Evolutionary conservation across 2,797 vertebrate species (phyloP), one percentile per base, ranked within the genome.

Genomic region (Channallabes apus): DNA sequence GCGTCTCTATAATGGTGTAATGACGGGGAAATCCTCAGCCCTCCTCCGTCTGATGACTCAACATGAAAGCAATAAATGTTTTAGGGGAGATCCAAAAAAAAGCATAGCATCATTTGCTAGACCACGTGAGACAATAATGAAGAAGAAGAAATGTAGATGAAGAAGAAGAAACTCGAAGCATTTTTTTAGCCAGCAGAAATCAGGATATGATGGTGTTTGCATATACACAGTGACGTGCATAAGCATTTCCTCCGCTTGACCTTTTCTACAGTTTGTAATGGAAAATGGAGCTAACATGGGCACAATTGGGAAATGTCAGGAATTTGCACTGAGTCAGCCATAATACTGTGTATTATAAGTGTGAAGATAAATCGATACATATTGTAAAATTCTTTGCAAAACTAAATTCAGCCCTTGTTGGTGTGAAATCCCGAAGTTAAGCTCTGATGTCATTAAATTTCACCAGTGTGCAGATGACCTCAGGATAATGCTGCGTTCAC

Each of bases 21-120:
- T 56, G 32, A 68, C 2, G 38, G 82, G 88, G 86, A 77, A 87
- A 83, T 85, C 84, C 85, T 78, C 46, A 1, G 7, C 11, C 7
- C 32, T 85, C 80, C 22, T 85, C 80, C 22, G 38, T 77, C 59
- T 58, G 71, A 75, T 80, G 73, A 85, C 29, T 64, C 24, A 24
- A 84, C 65, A 46, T 61, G 61, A 86, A 79, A 85, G 56, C 54
- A 41, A 20, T 27, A 35, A 59, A 59, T 71, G 69, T 82, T 69
- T 76, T 3, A 58, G 81, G 82, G 88, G 61, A 86, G 76, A 72
- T 80, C 65, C 29, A 59, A 78, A 78, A 72, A 72, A 35, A 35
- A 56, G 9, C 27, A 8, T 51, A 0, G 6, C 15, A 18, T n/a
- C 15, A 20, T 54, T 4, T n/a, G 6, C 17, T n/a, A 18, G 73